These are phyloP conservation scores for Papilio machaon DNA, from an alignment of 1,140 invertebrate genomes.

Conservation along the genomic window DNA sequence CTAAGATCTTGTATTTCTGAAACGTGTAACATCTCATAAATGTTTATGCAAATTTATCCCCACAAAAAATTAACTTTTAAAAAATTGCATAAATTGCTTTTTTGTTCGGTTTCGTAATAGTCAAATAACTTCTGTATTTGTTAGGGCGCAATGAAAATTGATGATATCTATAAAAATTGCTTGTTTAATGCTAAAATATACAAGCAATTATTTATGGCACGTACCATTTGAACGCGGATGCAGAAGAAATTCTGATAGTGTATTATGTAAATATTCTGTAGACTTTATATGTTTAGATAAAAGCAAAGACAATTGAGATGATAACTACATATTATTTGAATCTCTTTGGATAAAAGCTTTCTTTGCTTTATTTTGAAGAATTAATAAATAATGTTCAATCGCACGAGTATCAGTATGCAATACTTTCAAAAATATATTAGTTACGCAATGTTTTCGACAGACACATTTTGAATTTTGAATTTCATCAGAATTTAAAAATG, in stretches of 20 bases:
- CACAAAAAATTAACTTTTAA: slow-evolving; percentile 1
- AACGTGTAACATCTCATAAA: neutral
- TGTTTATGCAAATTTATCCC: slow-evolving; percentile 2
- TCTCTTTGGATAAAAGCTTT: too few species aligned
- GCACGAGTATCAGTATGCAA: neutral
- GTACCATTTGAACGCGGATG: neutral
- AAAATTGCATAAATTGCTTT: neutral
- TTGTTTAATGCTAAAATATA: neutral
- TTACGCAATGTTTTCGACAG: neutral
- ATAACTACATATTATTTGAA: too few species aligned
- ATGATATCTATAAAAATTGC: neutral
- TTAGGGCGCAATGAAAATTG: neutral
- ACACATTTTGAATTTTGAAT: neutral
- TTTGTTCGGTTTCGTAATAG: neutral
- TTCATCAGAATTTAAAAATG: slow-evolving; percentile 17
- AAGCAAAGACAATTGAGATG: too few species aligned
- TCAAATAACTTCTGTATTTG: neutral
- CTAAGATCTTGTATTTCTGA: neutral
- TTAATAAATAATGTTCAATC: neutral
- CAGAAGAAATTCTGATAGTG: neutral
- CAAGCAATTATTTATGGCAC: neutral
- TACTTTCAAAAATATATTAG: neutral
- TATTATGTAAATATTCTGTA: too few species aligned
- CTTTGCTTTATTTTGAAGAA: neutral
- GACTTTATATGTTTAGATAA: too few species aligned